phyloP scores from a whole-genome alignment of 2,888 invertebrate genomes.

The Zygaena filipendulae region DNA sequence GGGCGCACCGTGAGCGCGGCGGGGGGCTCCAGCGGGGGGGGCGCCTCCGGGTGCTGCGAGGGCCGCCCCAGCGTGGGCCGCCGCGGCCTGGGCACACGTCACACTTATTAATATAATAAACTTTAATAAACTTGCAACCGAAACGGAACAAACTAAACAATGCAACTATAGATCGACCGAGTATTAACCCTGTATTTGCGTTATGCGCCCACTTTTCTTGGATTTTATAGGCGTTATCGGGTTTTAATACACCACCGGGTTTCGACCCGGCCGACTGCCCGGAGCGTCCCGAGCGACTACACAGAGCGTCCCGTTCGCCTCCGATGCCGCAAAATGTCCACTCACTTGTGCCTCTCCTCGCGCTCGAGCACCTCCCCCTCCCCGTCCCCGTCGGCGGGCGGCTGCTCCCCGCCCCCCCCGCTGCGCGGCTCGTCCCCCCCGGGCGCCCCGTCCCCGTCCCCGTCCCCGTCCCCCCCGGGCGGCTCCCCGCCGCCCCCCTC shows the following conservation, averaged over 20 bases:
- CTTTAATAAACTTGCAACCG: too few relatives aligned
- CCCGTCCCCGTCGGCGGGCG: constrained; percentile 15
- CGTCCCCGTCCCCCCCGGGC: constrained; percentile 23
- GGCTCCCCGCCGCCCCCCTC: constrained; percentile 17
- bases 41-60: constrained; percentile 25
- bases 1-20: constrained; percentile 23
- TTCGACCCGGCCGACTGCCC: too few relatives aligned
- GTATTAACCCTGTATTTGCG: too few relatives aligned
- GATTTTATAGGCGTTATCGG: too few relatives aligned
- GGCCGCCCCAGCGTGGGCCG: constrained; percentile 36
- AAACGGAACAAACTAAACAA: too few relatives aligned
- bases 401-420: constrained; percentile 12
- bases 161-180: too few relatives aligned
- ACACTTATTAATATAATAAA: background rate
- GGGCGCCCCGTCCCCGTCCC: constrained; percentile 14
- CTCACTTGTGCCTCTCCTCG: constrained; percentile 31
- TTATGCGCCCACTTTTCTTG: too few relatives aligned
- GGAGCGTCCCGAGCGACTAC: too few relatives aligned
- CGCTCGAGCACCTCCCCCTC: constrained; percentile 14
- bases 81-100: constrained; percentile 22
- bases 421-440: constrained; percentile 7
- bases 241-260: too few relatives aligned
- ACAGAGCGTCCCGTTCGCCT: background rate
- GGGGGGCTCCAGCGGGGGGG: constrained; percentile 23
- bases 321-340: constrained; percentile 1